Evolutionary conservation across 2,113 vertebrate genomes (phyloP).

Genomic region (Carettochelys insculpta): DNA sequence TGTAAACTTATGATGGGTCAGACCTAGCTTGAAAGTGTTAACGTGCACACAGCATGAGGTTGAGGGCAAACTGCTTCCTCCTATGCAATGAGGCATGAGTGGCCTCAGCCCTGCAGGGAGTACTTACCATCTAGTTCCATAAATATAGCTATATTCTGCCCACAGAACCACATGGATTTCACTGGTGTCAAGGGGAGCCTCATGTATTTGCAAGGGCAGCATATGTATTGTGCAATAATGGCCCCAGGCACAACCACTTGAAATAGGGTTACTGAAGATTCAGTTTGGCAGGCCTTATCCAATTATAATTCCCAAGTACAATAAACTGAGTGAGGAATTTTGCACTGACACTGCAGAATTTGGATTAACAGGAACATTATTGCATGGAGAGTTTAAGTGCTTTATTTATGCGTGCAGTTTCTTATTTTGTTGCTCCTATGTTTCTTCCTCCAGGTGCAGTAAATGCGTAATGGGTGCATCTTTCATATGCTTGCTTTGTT

Average conservation of each 20-base stretch:
- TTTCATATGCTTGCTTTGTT: neutral
- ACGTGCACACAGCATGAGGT: neutral
- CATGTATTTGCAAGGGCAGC: neutral
- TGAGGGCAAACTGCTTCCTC: neutral
- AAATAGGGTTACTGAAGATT: neutral
- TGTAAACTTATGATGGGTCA: neutral
- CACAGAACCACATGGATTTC: neutral
- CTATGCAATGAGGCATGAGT: neutral
- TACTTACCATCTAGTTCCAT: neutral
- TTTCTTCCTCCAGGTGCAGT: rapidly evolving
- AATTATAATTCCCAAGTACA: neutral
- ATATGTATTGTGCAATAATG: too few relatives aligned
- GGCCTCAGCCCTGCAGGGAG: neutral
- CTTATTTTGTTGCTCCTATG: neutral
- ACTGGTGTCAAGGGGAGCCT: rapidly evolving
- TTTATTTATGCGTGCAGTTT: neutral
- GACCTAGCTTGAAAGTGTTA: neutral
- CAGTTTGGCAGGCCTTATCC: neutral
- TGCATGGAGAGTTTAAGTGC: neutral
- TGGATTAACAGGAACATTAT: neutral
- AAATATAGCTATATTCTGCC: neutral
- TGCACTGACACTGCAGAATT: neutral
- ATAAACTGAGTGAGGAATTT: neutral
- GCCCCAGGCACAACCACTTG: rapidly evolving
- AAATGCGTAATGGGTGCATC: neutral